Conservation (phyloP, 2,797 vertebrate species). For the Cynodonichthys magdalenae region DNA sequence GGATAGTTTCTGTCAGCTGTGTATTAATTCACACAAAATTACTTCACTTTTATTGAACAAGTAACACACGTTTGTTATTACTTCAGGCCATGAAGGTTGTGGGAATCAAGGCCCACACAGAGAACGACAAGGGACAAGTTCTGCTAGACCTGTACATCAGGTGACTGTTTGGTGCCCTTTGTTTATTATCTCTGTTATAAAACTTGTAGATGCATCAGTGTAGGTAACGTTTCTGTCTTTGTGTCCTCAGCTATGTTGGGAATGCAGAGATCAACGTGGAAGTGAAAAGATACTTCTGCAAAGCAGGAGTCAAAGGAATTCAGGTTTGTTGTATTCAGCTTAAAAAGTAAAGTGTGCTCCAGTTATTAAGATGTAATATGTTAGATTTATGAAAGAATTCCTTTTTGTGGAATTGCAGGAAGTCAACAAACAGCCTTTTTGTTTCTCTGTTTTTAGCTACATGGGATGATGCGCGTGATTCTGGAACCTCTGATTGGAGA, state of each 20-base stretch:
- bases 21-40: conserved; percentile 4
- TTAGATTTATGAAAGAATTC: neutral
- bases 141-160: conserved; percentile 92
- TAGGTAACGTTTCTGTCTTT: conserved; percentile 9
- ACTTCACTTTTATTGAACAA: neutral
- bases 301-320: conserved; percentile 93
- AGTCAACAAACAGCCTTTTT: conserved; percentile 7
- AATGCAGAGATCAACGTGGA: conserved; percentile 93
- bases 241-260: conserved; percentile 86
- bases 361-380: neutral
- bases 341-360: neutral
- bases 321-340: conserved; percentile 80
- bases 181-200: neutral
- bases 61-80: conserved; percentile 16
- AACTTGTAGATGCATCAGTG: neutral
- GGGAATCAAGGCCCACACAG: conserved; percentile 91
- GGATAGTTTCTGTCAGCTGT: neutral
- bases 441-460: conserved; percentile 74
- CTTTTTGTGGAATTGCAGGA: neutral
- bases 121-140: conserved; percentile 89
- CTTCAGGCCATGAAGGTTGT: conserved; percentile 89
- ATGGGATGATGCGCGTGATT: conserved; percentile 91
- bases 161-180: conserved; percentile 65
- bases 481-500: conserved; percentile 92
- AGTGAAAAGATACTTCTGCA: conserved; percentile 95